Base-by-base conservation (phyloP, 2,113 vertebrate species). In the Muntiacus reevesi region DNA sequence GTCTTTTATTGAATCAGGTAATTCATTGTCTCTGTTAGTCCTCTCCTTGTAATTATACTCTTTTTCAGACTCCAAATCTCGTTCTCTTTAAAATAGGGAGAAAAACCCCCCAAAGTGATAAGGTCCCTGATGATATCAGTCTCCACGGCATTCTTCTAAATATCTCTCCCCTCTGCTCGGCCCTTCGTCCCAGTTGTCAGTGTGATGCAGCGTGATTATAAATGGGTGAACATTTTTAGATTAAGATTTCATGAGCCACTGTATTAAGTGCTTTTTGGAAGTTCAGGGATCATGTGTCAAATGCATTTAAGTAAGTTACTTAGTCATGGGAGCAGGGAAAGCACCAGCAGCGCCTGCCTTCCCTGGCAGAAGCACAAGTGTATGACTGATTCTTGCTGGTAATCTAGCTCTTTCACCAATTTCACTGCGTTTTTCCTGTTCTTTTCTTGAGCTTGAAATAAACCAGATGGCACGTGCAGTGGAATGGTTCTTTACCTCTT, bases 221-320 rank as follows among this genome's bases (percentile, higher is more conserved):
- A 98, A 96, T 97, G 95, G 91, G 87, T 90, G 97, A 90, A 90
- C 93, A 87, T 97, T 98, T 98, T 97, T 95, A 97, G 96, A 97
- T 97, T 93, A 98, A 98, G 96, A 98, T 98, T 98, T 98, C 96
- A 98, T 97, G 97, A 98, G 94, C 94, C 64, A 45, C 93, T 28
- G 84, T 97, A 95, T 96, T 98, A 97, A 98, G 97, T 97, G 97
- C 97, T 97, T 97, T 98, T 95, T 5, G 11, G 98, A 97, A 98
- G 96, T 98, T 93, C 85, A 89, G 89, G 97, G 95, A 98, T 98
- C 93, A 0, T 81, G 67, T 97, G 91, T 95, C 97, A 93, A 85
- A 64, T 87, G 95, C 96, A 93, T 84, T 97, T 94, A 97, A 92
- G 94, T 86, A 64, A 86, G 86, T 94, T 79, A 86, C 95, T 98